Base-by-base conservation (phyloP, 2,113 vertebrate genomes). In the Panthera tigris region DNA sequence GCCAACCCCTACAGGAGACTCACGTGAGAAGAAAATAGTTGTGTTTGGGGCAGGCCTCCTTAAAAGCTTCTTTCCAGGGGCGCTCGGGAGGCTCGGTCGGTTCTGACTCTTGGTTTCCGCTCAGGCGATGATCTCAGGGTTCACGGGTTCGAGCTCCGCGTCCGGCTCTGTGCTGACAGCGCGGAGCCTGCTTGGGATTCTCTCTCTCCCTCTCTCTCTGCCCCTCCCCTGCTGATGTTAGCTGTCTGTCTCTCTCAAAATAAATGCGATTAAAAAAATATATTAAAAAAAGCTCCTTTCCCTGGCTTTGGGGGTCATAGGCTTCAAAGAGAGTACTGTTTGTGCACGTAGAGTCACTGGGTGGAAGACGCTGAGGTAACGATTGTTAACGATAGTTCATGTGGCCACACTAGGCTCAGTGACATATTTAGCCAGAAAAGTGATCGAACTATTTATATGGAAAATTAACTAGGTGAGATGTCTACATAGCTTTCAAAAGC, bases 331-430 rank as follows among this genome's bases (percentile, higher is more conserved):
- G 5, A n/a, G 25, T 2, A 39, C 29, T 7, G 8, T 21, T 8
- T 4, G 11, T 5, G 7, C 9, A n/a, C 5, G 13, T 5, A 9
- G 23, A 19, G n/a, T 14, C 29, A 14, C n/a, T 15, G 78, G 41
- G 29, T 19, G 3, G 4, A 0, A 74, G 23, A 25, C 1, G 0
- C 63, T 0, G 11, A 19, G 41, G 52, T 4, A 6, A 12, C n/a
- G 3, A 14, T 9, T 50, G 84, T 11, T 11, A 33, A 33, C 2
- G 11, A 0, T n/a, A 11, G 16, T 33, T 9, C 57, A 9, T 0
- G 3, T 6, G 19, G 5, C 50, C 2, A 1, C 50, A 18, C 45
- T 14, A 2, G 48, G 45, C 19, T 19, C 23, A 4, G 25, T 13
- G 63, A 21, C 23, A 4, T 16, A 7, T 12, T 39, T 15, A 21